A percentile compares a stretch with the other conserved stretches of the same genome.
These are phyloP conservation scores for Morinoia aosen DNA, from an alignment of 2,888 invertebrate species.

Conservation along the genomic window DNA sequence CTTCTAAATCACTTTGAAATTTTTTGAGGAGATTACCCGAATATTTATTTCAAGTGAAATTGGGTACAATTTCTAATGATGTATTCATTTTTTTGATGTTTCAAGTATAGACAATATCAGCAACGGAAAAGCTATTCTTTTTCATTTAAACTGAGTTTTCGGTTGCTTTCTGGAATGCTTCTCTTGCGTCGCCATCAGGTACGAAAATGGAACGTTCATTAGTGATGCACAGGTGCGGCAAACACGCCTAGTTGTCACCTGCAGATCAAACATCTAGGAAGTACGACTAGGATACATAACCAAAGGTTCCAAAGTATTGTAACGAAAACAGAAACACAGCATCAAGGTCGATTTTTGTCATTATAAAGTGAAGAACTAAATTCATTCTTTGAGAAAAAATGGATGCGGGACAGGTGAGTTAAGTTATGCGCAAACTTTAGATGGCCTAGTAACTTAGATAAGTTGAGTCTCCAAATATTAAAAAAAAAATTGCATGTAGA, in stretches of 20 bases:
- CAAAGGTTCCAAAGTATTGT: background rate
- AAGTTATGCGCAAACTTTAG: background rate
- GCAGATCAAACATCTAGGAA: background rate
- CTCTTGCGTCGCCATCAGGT: background rate
- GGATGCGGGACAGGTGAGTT: background rate
- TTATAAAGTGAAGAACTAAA: background rate
- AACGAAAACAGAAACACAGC: background rate
- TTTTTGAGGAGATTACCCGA: too few species aligned
- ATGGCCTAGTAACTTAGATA: too few species aligned
- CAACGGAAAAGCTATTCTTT: background rate
- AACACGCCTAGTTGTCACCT: background rate
- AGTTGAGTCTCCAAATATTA: background rate
- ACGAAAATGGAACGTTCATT: background rate
- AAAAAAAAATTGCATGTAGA: too few species aligned
- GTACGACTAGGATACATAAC: background rate
- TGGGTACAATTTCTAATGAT: too few species aligned
- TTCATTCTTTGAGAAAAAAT: background rate
- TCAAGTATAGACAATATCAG: too few species aligned
- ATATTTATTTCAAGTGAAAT: too few species aligned
- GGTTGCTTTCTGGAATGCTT: background rate
- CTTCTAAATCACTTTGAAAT: too few species aligned
- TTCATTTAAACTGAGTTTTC: background rate
- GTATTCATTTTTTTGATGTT: too few species aligned
- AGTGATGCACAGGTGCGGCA: background rate
- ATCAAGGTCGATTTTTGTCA: background rate